Evolutionary conservation across 2,888 invertebrate species (phyloP).

Genomic region (Protonemura montana): DNA sequence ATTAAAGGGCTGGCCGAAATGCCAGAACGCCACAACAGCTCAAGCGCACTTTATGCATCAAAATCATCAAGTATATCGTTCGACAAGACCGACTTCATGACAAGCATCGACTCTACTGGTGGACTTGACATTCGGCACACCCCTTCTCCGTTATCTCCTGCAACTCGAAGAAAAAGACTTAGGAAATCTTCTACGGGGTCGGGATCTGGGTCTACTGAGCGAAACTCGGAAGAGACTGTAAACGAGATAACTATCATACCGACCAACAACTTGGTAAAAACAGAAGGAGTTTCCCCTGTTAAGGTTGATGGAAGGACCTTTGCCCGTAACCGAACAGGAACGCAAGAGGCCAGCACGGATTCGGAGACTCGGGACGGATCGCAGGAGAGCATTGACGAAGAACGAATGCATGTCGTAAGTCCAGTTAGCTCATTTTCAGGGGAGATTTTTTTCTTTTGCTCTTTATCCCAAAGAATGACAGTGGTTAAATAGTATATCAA

Average conservation of each 20-base stretch:
- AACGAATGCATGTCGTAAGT: slow-evolving; percentile 52
- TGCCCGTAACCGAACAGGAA: slow-evolving; percentile 54
- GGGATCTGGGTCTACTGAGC: slow-evolving; percentile 59
- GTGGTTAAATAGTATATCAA: too few relatives aligned
- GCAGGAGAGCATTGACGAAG: slow-evolving; percentile 64
- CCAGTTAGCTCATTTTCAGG: neutral
- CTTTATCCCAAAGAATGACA: too few relatives aligned
- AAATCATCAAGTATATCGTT: slow-evolving; percentile 72
- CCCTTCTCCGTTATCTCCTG: slow-evolving; percentile 68
- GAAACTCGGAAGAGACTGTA: slow-evolving; percentile 62
- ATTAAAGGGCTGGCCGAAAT: slow-evolving; percentile 90
- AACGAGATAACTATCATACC: slow-evolving; percentile 56
- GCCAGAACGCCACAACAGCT: slow-evolving; percentile 69
- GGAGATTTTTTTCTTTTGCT: too few relatives aligned
- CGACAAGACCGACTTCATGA: slow-evolving; percentile 63
- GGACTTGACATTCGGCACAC: slow-evolving; percentile 55
- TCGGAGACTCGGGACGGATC: slow-evolving; percentile 65
- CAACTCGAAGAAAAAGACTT: slow-evolving; percentile 67
- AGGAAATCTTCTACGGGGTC: slow-evolving; percentile 71
- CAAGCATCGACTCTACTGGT: slow-evolving; percentile 67
- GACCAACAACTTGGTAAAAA: slow-evolving; percentile 57
- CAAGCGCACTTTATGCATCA: slow-evolving; percentile 61
- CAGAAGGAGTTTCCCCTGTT: slow-evolving; percentile 56
- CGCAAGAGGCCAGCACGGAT: slow-evolving; percentile 60
- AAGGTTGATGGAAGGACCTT: slow-evolving; percentile 45